Base-by-base conservation (phyloP, 2,888 invertebrate genomes). In the Trachelus iudaicus region DNA sequence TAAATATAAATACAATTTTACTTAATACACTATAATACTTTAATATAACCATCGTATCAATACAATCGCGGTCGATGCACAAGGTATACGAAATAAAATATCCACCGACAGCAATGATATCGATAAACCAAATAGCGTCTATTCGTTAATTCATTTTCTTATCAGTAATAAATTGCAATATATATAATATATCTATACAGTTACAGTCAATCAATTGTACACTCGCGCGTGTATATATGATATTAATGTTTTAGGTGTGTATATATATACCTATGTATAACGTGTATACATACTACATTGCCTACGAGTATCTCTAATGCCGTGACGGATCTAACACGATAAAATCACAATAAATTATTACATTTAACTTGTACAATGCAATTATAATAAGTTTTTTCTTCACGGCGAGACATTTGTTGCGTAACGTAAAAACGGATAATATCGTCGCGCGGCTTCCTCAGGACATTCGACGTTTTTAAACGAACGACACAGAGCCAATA, bases 61-160 rank as follows among this genome's bases (percentile, higher is more conserved):
- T 74, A 73, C 79, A 77, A 75, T 79, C 77, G 79, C 77, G 76
- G 15, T 37, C 31, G 74, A 79, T 37, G 75, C 71, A 69, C 73
- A 78, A 69, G 31, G 75, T 74, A 9, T 15, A 11, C 68, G 76
- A 40, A 69, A 40, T 33, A 34, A 40, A 23, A 75, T 23, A 75
- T 35, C 69, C 34, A 13, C 23, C 15, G 68, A 68, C 3, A 40
- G 74, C 56, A 69, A 73, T 11, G 15, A 73, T 11, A 76, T 76
- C 69, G n/a, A 15, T 34, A 76, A 56, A 56, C 23, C 56, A 56
- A 23, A 56, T 56, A 56, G 23, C 23, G 9, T 56, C 56, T 56
- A 56, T 23, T 56, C 23, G 56, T 56, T 56, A 56, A 23, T 56
- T 23, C 23, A 9, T 56, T 23, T 56, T 56, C 56, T 56, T 56